A percentile compares a stretch with the other conserved stretches of the same genome.
Evolutionary conservation across 2,797 vertebrate species (phyloP).

Genomic region (Ctenosaura bakeri): DNA sequence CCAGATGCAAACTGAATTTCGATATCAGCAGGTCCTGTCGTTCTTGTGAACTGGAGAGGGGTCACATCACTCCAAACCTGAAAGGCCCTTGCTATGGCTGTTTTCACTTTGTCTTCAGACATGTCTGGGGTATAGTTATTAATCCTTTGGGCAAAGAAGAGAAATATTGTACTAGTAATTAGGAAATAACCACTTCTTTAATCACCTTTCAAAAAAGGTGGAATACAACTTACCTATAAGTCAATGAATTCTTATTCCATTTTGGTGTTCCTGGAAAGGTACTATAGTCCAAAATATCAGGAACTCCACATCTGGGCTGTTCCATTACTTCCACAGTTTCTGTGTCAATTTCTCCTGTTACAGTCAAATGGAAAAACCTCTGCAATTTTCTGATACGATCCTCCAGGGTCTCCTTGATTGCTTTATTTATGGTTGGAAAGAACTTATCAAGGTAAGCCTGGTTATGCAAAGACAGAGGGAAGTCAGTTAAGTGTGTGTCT

Average conservation of each 20-base stretch:
- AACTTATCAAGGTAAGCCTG: constrained; percentile 83
- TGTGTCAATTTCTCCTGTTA: constrained; percentile 80
- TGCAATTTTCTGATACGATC: constrained; percentile 85
- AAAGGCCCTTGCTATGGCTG: constrained; percentile 75
- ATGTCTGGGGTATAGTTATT: constrained; percentile 76
- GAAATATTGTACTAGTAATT: constrained; percentile 41
- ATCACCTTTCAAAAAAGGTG: background rate
- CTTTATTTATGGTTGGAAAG: constrained; percentile 71
- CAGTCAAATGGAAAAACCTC: constrained; percentile 83
- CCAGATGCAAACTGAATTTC: constrained; percentile 72
- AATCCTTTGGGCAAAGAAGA: constrained; percentile 71
- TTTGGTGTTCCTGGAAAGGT: constrained; percentile 67
- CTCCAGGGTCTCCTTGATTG: constrained; percentile 51
- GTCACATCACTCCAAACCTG: constrained; percentile 80
- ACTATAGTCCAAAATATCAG: constrained; percentile 79
- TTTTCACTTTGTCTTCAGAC: constrained; percentile 46
- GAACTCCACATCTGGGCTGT: constrained; percentile 84
- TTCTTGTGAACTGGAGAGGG: constrained; percentile 71
- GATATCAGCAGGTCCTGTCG: constrained; percentile 65
- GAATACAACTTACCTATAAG: constrained; percentile 83
- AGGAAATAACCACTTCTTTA: background rate
- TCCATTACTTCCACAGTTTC: constrained; percentile 78
- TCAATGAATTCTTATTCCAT: constrained; percentile 83
- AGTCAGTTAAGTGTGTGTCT: background rate
- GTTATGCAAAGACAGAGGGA: constrained; percentile 30